phyloP scores from a whole-genome alignment of 2,888 invertebrate species.

The Mycalesis mineus region DNA sequence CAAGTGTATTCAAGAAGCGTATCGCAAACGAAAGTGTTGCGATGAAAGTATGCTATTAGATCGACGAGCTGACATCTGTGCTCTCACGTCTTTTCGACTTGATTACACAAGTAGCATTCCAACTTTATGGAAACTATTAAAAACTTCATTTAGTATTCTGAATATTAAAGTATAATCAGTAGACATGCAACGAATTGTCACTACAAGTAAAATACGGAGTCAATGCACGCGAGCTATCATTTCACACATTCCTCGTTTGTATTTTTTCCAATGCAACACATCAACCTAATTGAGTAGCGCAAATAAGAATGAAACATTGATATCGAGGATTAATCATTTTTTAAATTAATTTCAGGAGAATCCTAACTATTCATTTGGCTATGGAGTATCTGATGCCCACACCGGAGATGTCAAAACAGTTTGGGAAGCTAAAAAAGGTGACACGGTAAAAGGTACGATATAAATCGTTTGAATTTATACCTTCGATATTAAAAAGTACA shows the following conservation, averaged over 20 bases:
- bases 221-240: conserved; percentile 61
- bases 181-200: conserved; percentile 62
- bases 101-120: conserved; percentile 52
- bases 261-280: conserved; percentile 39
- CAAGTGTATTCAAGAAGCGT: conserved; percentile 30
- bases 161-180: conserved; percentile 58
- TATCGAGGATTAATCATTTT: conserved; percentile 23
- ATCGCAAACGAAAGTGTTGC: conserved; percentile 44
- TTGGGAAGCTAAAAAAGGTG: conserved; percentile 81
- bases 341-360: conserved; percentile 59
- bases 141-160: conserved; percentile 59
- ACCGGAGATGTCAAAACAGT: conserved; percentile 81
- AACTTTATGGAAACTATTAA: conserved; percentile 62
- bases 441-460: conserved; percentile 74
- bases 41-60: conserved; percentile 47
- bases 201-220: conserved; percentile 62
- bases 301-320: conserved; percentile 19
- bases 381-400: conserved; percentile 78
- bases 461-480: too few relatives aligned
- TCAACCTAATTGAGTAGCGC: conserved; percentile 39
- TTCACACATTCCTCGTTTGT: conserved; percentile 50
- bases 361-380: conserved; percentile 79
- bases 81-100: conserved; percentile 44
- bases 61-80: conserved; percentile 46
- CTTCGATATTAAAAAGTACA: not conserved